Evolutionary conservation across 1,140 invertebrate species (phyloP), one percentile per base, ranked within the genome.

Genomic region (Pollicipes pollicipes): DNA sequence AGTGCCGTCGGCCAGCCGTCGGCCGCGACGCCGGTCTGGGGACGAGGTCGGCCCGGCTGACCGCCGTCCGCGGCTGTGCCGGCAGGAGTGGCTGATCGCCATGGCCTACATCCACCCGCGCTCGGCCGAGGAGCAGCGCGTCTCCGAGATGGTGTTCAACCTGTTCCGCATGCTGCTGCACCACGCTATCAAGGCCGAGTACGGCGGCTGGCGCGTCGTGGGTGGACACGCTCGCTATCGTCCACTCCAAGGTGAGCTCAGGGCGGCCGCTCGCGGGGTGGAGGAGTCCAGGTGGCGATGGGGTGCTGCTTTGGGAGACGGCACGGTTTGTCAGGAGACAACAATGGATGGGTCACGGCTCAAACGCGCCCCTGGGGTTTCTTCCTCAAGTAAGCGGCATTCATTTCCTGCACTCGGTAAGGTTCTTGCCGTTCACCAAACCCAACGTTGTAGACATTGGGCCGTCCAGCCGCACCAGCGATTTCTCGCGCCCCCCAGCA

Each of bases 141-240:
- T 98, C 68, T 96, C 93, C 0, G 95, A 98, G 77, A 96, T 98
- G 90, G 95, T 99, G 28, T 98, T 98, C 80, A 91, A 93, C 0
- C 82, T 99, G 70, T 99, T 99, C 82, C 84, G 90, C 6, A 97
- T 98, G 91, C 82, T 99, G 30, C 82, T 99, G 6, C 96, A 98
- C 81, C 97, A 99, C 80, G 97, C 97, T 26, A 97, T 99, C 71
- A 98, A 98, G 79, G 93, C 93, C 77, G 97, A 99, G 81, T 99
- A 97, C 78, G 97, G 97, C n/a, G 97, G 97, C 21, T 99, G 97
- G 97, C 83, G 97, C 75, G 97, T 99, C 17, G 16, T 99, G 97
- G 97, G 97, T 99, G 13, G 97, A 99, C 79, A 99, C 97, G 0
- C 79, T 99, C 66, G 96, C 97, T 8, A 99, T 99, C 78, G 93